These are phyloP conservation scores for Chesias legatella DNA, from an alignment of 2,888 invertebrate species.

Conservation along the genomic window DNA sequence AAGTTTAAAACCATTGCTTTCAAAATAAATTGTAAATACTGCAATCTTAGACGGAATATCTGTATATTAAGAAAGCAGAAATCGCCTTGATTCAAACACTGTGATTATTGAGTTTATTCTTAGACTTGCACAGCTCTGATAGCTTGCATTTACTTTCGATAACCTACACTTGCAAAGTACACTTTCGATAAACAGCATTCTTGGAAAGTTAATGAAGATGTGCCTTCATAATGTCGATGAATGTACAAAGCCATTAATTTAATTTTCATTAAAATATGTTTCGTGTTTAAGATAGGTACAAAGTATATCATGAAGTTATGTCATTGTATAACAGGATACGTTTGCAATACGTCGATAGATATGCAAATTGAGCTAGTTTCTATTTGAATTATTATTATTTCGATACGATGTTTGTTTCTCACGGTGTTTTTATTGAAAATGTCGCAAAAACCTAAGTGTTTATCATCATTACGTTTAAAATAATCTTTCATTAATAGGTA, in stretches of 20 bases:
- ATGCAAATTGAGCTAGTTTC: conserved; percentile 17
- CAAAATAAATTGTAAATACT: conserved; percentile 8
- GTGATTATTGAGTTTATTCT: conserved; percentile 17
- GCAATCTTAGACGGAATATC: conserved; percentile 16
- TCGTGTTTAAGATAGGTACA: conserved; percentile 14
- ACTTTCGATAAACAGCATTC: conserved; percentile 1
- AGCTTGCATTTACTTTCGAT: conserved; percentile 10
- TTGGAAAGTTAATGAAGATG: conserved; percentile 1
- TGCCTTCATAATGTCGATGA: conserved; percentile 3
- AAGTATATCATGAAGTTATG: too few relatives aligned
- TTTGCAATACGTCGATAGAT: conserved; percentile 19
- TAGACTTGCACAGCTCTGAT: conserved; percentile 10
- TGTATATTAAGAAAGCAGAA: conserved; percentile 19
- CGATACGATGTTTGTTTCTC: conserved; percentile 2
- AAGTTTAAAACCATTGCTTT: conserved; percentile 4
- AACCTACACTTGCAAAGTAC: not conserved
- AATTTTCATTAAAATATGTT: conserved; percentile 7
- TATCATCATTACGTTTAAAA: too few relatives aligned
- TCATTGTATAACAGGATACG: conserved; percentile 25
- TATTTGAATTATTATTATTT: conserved; percentile 16
- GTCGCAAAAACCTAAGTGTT: too few relatives aligned
- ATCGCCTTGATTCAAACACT: conserved; percentile 19
- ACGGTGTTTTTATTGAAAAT: too few relatives aligned
- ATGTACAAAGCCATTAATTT: conserved; percentile 1
- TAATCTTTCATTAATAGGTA: too few relatives aligned